Evolutionary conservation across 2,797 vertebrate genomes (phyloP), one percentile per base, ranked within the genome.

Genomic region (Gila robusta): DNA sequence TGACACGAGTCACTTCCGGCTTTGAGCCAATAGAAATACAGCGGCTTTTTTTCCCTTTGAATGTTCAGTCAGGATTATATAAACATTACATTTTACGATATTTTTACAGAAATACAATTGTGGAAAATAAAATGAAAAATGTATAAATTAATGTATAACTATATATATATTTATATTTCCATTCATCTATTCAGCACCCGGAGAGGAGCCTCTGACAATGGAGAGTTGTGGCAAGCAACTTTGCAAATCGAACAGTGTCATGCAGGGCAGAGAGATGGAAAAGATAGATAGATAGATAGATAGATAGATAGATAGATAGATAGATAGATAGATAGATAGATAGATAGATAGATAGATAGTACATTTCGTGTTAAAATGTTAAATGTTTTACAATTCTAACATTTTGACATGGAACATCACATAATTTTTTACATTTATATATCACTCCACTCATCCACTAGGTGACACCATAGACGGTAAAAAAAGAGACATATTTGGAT

Each of bases 371-470:
- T 3, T 32, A 32, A 32, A 32, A 32, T 32, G 32, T 32, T 32
- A 32, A 32, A 35, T 69, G 4, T 4, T 54, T 54, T 7, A 76
- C 28, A 56, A 54, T 37, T 56, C 11, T 7, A 69, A 67, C 7
- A 70, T 54, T 70, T 49, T 81, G 3, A 35, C 28, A 81, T 14
- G 16, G 19, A 62, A 14, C 28, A 64, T 23, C 9, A 35, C 28
- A 26, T 8, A 21, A 0, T 16, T 14, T 67, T 26, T 37, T 39
- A 23, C 11, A 67, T 39, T 37, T 5, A 56, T 9, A 28, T 8
- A 17, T 79, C 8, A 32, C 52, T 56, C 9, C 5, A 56, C 44
- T 73, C 91, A 94, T 92, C 96, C 97, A 96, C 95, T 96, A 96
- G 96, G 94, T 97, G 96, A 93, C 96, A 96, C 93, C 47, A 49